These are phyloP conservation scores for Drosophila nigrodunni DNA, from an alignment of 1,140 invertebrate species.

Conservation along the genomic window DNA sequence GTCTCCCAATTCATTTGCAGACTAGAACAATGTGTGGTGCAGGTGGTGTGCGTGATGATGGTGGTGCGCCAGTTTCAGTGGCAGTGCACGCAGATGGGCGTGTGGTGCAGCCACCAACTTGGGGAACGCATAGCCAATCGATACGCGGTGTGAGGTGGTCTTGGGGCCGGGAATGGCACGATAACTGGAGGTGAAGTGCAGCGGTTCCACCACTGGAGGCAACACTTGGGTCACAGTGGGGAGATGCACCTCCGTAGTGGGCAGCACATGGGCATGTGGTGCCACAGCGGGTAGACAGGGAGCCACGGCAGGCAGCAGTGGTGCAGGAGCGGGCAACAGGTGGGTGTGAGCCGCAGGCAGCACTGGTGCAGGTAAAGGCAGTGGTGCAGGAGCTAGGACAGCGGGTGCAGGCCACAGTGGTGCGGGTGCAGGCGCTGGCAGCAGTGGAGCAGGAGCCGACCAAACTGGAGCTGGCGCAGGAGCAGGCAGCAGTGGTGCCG, in stretches of 20 bases:
- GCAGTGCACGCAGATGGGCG: slow-evolving; percentile 63
- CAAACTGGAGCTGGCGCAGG: slow-evolving; percentile 32
- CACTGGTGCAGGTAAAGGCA: slow-evolving; percentile 25
- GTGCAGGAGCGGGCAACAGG: slow-evolving; percentile 26
- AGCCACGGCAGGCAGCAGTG: slow-evolving; percentile 30
- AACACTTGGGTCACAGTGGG: slow-evolving; percentile 54
- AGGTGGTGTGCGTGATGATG: slow-evolving; percentile 38
- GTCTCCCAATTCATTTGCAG: background rate
- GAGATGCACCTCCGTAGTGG: slow-evolving; percentile 51
- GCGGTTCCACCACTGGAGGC: slow-evolving; percentile 71
- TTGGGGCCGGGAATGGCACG: slow-evolving; percentile 75
- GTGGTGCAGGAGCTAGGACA: slow-evolving; percentile 16
- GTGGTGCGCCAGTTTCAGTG: slow-evolving; percentile 64
- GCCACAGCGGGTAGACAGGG: slow-evolving; percentile 24
- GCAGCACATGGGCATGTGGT: slow-evolving; percentile 43
- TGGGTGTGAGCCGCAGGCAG: slow-evolving; percentile 22
- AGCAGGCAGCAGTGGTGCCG: slow-evolving; percentile 20
- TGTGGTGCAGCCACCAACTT: slow-evolving; percentile 64
- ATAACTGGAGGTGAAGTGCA: slow-evolving; percentile 66
- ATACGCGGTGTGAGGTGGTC: slow-evolving; percentile 74
- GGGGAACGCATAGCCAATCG: slow-evolving; percentile 74
- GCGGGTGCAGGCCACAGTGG: slow-evolving; percentile 27
- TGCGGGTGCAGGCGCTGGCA: slow-evolving; percentile 46
- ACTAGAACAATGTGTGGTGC: slow-evolving; percentile 70
- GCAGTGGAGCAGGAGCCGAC: slow-evolving; percentile 24